These are phyloP conservation scores for Isaurus tuberculatus DNA, from an alignment of 92 coral and sea anemone species.

Conservation along the genomic window DNA sequence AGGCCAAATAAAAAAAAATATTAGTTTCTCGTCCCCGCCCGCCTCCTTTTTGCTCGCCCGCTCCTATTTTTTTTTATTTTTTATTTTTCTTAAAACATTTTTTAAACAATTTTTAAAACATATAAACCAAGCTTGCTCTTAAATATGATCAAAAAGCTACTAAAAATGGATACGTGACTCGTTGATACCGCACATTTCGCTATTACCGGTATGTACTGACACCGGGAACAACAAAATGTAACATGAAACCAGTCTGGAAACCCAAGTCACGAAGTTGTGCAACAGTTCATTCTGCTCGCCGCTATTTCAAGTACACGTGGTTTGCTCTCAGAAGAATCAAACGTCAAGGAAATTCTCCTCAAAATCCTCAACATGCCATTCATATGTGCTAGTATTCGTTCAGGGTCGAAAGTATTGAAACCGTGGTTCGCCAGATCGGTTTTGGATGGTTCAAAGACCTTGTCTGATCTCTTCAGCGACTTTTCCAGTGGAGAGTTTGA, in stretches of 20 bases:
- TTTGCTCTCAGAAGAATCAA: slow-evolving; percentile 3
- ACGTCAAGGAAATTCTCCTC: not conserved
- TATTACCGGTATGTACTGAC: not conserved
- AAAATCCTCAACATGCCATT: slow-evolving; percentile 3
- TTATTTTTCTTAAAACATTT: too few species aligned
- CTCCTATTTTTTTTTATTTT: too few species aligned
- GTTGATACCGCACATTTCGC: slow-evolving; percentile 10
- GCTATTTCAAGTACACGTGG: slow-evolving; percentile 27
- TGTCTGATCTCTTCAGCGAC: too few species aligned
- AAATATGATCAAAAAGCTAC: too few species aligned
- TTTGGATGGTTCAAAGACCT: not conserved
- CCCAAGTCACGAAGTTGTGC: slow-evolving; percentile 9
- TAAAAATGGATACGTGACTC: not conserved
- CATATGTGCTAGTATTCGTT: slow-evolving; percentile 24
- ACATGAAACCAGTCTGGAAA: slow-evolving; percentile 11
- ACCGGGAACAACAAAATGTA: not conserved
- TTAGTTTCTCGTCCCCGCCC: too few species aligned
- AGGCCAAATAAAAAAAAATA: too few species aligned
- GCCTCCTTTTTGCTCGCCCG: too few species aligned
- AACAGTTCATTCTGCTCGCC: not conserved
- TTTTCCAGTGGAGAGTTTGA: too few species aligned
- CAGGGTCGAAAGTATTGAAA: slow-evolving; percentile 6
- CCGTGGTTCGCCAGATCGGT: slow-evolving; percentile 18
- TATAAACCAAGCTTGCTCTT: too few species aligned
- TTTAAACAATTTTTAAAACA: too few species aligned